Percentiles rank a stretch among this genome's conserved stretches.
These are phyloP conservation scores for Alauda arvensis DNA, from an alignment of 2,797 vertebrate genomes.

Conservation along the genomic window DNA sequence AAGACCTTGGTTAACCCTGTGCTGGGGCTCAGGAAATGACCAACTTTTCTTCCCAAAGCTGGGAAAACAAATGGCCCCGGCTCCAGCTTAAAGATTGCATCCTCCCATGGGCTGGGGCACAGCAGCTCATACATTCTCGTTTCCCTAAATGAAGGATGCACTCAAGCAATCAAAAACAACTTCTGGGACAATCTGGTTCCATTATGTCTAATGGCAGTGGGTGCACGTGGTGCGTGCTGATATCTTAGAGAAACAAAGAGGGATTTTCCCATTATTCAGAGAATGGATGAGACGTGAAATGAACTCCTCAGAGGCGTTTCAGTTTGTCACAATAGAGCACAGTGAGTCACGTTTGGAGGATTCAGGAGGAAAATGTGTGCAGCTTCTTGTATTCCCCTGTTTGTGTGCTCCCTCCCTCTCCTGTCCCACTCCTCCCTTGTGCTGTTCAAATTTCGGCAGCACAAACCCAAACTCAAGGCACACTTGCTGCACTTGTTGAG, in stretches of 20 bases:
- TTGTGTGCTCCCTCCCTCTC: background rate
- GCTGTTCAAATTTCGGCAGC: background rate
- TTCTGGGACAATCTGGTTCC: constrained; percentile 72
- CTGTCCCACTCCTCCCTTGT: background rate
- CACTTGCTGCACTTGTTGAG: background rate
- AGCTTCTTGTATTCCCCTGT: background rate
- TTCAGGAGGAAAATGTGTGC: constrained; percentile 22
- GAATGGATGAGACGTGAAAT: constrained; percentile 71
- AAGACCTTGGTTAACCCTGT: background rate
- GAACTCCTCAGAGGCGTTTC: constrained; percentile 68
- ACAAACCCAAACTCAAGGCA: background rate
- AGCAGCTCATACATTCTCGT: constrained; percentile 68
- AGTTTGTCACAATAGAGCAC: constrained; percentile 65
- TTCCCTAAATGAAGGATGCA: constrained; percentile 74
- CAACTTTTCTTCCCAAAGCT: background rate
- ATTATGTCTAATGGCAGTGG: constrained; percentile 73
- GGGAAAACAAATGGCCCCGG: background rate
- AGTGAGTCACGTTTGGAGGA: constrained; percentile 59
- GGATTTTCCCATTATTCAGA: constrained; percentile 71
- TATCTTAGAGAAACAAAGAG: constrained; percentile 62
- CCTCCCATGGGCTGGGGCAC: constrained; percentile 33
- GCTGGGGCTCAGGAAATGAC: background rate
- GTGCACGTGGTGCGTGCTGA: constrained; percentile 41
- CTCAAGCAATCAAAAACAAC: constrained; percentile 77
- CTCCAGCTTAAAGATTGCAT: constrained; percentile 9